Conservation (phyloP, 1,140 invertebrate species). For the Nylanderia fulva region DNA sequence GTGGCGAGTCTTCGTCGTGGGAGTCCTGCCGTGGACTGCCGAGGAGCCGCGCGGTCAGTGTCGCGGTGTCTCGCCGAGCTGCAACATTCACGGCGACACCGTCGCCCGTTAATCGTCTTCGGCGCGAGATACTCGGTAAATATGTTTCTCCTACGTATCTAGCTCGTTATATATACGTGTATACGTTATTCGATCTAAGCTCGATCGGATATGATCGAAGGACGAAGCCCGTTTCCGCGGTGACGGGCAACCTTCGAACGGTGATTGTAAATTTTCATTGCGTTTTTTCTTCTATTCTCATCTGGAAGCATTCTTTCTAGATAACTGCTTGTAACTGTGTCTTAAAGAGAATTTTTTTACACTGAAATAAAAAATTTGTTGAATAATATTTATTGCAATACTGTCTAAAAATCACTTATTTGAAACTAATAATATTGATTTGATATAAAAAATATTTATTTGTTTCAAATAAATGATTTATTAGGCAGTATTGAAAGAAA, state of each 20-base stretch:
- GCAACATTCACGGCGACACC: slow-evolving; percentile 68
- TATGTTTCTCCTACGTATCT: not conserved
- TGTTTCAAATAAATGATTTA: too few species aligned
- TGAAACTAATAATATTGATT: too few species aligned
- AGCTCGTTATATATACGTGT: too few species aligned
- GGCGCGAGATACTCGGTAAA: slow-evolving; percentile 61
- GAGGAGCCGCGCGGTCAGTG: slow-evolving; percentile 76
- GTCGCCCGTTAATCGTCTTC: slow-evolving; percentile 60
- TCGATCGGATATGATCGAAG: not conserved
- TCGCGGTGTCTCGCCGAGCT: slow-evolving; percentile 74
- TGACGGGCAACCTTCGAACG: not conserved
- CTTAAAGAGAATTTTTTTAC: not conserved
- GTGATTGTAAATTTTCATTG: not conserved
- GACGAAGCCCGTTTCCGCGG: not conserved
- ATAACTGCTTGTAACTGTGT: not conserved
- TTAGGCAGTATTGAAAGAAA: too few species aligned
- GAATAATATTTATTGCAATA: too few species aligned
- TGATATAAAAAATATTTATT: too few species aligned
- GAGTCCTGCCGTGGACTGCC: slow-evolving; percentile 67
- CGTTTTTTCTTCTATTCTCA: not conserved
- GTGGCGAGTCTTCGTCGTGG: slow-evolving; percentile 83
- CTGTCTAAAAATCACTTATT: too few species aligned
- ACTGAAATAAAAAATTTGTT: too few species aligned
- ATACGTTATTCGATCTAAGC: not conserved
- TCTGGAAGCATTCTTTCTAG: not conserved